phyloP scores from a whole-genome alignment of 1,140 invertebrate genomes.

The Drosophila parvula region DNA sequence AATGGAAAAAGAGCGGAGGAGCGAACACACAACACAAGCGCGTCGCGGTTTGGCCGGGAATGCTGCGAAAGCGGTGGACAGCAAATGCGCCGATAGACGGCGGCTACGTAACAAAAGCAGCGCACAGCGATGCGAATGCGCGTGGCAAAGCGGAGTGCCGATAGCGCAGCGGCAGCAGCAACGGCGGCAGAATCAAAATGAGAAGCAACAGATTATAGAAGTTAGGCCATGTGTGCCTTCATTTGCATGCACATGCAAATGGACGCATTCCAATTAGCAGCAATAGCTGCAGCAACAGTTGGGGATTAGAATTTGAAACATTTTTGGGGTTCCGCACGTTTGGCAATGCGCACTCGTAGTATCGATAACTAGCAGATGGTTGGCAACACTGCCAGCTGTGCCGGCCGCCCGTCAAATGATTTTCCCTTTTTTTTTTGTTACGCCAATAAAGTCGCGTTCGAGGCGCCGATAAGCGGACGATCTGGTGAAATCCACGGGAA shows the following conservation, averaged over 20 bases:
- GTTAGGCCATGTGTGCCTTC: neutral
- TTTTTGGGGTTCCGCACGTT: conserved; percentile 22
- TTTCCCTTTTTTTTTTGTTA: conserved; percentile 18
- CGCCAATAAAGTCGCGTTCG: conserved; percentile 31
- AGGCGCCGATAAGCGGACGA: conserved; percentile 45
- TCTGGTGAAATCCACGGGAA: conserved; percentile 42
- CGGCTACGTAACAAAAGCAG: conserved; percentile 67
- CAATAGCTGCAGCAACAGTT: neutral
- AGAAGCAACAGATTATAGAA: neutral
- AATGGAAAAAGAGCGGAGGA: conserved; percentile 18
- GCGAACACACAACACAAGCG: conserved; percentile 46
- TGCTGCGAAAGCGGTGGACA: conserved; percentile 54
- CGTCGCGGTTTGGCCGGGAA: conserved; percentile 50
- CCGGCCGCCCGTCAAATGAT: conserved; percentile 29
- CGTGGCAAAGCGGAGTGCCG: conserved; percentile 22
- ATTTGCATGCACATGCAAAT: conserved; percentile 8
- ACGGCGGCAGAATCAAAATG: neutral
- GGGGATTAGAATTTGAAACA: conserved; percentile 15
- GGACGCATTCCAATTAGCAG: conserved; percentile 8
- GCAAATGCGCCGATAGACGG: conserved; percentile 44
- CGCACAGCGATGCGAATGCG: conserved; percentile 53
- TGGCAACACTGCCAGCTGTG: conserved; percentile 66
- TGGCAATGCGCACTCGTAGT: conserved; percentile 22
- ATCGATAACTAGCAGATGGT: conserved; percentile 34
- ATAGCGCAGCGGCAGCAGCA: conserved; percentile 3